Base-by-base conservation (phyloP, 2,797 vertebrate species). In the Rhinogobio ventralis region DNA sequence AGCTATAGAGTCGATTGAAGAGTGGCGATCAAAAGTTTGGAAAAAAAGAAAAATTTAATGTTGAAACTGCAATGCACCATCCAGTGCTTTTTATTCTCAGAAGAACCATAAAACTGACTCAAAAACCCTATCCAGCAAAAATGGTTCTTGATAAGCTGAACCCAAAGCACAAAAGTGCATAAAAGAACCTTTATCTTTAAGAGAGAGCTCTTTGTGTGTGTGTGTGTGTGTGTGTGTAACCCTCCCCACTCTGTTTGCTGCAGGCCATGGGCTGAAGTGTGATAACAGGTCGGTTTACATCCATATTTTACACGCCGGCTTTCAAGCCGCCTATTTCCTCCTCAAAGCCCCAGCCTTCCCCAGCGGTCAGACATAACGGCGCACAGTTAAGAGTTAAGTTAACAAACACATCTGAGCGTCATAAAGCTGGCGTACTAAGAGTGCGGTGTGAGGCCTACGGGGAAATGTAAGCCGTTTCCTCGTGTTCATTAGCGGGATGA, bases 401-500 rank as follows among this genome's bases (percentile, higher is more conserved):
- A 81, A 86, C 81, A 86, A 86, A 87, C 88, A 82, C 86, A 74
- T 85, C 68, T 79, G 46, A 75, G 75, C 11, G 60, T 73, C 68
- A 75, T 84, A 82, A 81, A 89, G 79, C 60, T 20, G 62, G 78
- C 45, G 72, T 85, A 69, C 64, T 55, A 81, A 82, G 71, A 57
- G 69, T 80, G 79, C 75, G 36, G 30, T 46, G 33, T 51, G 73
- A 57, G 69, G 25, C 82, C 87, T 85, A 28, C 23, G 53, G 89
- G 89, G 84, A 85, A 87, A 90, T 87, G 81, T 73, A 86, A 86
- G 81, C 76, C 45, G 75, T 85, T 85, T 86, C 82, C 76, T 83
- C 14, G 62, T 78, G 81, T 90, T 90, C 86, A 90, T 90, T 88
- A 88, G 79, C 71, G 33, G 81, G 82, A 83, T 72, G 82, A 80